These are phyloP conservation scores for Temnothorax longispinosus DNA, from an alignment of 1,140 invertebrate genomes.

Conservation along the genomic window DNA sequence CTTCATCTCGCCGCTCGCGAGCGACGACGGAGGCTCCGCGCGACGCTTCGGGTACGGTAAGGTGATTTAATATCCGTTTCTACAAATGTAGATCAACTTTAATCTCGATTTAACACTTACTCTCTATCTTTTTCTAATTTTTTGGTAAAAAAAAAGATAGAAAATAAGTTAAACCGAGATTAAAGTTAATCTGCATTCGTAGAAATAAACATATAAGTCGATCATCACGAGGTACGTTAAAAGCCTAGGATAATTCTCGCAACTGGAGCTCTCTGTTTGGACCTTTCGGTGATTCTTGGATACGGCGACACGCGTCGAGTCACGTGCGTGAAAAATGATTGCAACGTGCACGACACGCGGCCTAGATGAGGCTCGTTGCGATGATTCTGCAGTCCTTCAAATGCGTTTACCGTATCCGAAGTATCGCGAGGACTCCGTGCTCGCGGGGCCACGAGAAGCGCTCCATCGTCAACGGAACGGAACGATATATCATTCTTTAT, in stretches of 20 bases:
- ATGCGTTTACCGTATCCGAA: neutral
- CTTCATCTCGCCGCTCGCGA: neutral
- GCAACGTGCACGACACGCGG: neutral
- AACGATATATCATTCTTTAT: constrained; percentile 27
- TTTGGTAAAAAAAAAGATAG: too few relatives aligned
- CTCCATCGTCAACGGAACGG: constrained; percentile 23
- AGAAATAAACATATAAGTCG: neutral
- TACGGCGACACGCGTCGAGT: neutral
- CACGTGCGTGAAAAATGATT: neutral
- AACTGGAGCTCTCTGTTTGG: neutral
- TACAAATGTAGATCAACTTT: too few relatives aligned
- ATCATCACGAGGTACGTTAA: neutral
- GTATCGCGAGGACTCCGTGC: neutral
- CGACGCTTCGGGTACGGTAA: neutral
- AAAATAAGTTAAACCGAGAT: too few relatives aligned
- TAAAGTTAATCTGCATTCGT: too few relatives aligned
- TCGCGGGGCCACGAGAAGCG: constrained; percentile 14
- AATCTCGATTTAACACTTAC: too few relatives aligned
- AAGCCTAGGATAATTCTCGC: neutral
- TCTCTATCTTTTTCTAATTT: too few relatives aligned
- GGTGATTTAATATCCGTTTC: too few relatives aligned
- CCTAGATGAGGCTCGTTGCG: neutral
- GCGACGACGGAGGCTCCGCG: neutral
- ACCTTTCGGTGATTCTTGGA: neutral
- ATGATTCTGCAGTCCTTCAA: too few relatives aligned